Evolutionary conservation across 2,797 vertebrate species (phyloP).

Genomic region (Mus minutoides): DNA sequence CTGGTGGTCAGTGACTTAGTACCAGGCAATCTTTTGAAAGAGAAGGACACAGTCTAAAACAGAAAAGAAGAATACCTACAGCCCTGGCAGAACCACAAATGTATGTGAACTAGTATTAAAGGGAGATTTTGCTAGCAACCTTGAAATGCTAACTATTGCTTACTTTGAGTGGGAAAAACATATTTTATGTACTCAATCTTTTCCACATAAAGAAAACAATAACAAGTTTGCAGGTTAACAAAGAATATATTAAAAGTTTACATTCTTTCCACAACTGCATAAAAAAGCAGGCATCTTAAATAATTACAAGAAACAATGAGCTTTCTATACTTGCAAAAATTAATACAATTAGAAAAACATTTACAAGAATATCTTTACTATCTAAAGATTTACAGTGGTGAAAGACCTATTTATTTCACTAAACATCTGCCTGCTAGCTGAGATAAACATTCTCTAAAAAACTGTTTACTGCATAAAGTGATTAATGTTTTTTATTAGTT

Average conservation of each 20-base stretch:
- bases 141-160: conserved; percentile 72
- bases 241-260: conserved; percentile 88
- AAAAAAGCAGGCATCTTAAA: conserved; percentile 81
- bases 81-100: conserved; percentile 47
- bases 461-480: conserved; percentile 83
- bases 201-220: conserved; percentile 59
- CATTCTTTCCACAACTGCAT: conserved; percentile 84
- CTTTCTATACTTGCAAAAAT: conserved; percentile 75
- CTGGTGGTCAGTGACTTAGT: neutral
- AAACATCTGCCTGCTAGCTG: conserved; percentile 81
- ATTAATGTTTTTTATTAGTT: conserved; percentile 83
- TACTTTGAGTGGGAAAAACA: conserved; percentile 56
- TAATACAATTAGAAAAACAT: conserved; percentile 78
- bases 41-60: neutral
- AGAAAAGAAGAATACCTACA: conserved; percentile 5
- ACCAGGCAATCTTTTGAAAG: conserved; percentile 55
- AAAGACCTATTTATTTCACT: conserved; percentile 78
- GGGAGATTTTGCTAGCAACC: conserved; percentile 46
- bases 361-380: conserved; percentile 80
- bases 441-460: conserved; percentile 85
- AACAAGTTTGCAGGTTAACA: conserved; percentile 70
- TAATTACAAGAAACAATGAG: conserved; percentile 79
- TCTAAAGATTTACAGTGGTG: conserved; percentile 76
- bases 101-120: conserved; percentile 53
- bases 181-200: neutral